Evolutionary conservation across 2,888 invertebrate genomes (phyloP).

Genomic region (Troides oblongomaculatus): DNA sequence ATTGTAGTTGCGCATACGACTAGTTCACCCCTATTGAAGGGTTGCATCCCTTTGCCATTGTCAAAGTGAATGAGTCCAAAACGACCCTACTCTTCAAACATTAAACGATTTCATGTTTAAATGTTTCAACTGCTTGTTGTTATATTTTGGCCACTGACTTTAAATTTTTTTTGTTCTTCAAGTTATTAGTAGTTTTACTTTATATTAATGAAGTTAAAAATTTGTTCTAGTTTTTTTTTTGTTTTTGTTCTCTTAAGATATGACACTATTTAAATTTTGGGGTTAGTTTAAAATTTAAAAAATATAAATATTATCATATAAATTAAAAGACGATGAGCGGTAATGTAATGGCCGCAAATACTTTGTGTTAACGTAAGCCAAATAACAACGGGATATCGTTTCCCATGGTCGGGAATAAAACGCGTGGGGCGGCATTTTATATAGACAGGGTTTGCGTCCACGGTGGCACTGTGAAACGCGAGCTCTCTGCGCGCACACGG

Average conservation of each 20-base stretch:
- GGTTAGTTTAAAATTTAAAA: neutral
- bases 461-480: slow-evolving; percentile 73
- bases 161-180: neutral
- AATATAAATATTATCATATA: neutral
- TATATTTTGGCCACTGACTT: neutral
- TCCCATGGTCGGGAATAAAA: slow-evolving; percentile 61
- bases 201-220: neutral
- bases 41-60: slow-evolving; percentile 59
- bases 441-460: slow-evolving; percentile 69
- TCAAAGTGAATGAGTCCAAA: slow-evolving; percentile 40
- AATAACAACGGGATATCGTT: slow-evolving; percentile 53
- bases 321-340: neutral
- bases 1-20: slow-evolving; percentile 56
- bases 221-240: too few relatives aligned
- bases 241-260: neutral
- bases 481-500: slow-evolving; percentile 70
- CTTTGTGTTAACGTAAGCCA: slow-evolving; percentile 39
- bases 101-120: slow-evolving; percentile 55
- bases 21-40: slow-evolving; percentile 54
- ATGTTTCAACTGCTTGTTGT: neutral
- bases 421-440: slow-evolving; percentile 75
- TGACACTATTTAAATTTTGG: neutral
- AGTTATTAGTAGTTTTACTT: neutral
- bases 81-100: slow-evolving; percentile 57
- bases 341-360: slow-evolving; percentile 24